phyloP scores from a whole-genome alignment of 1,140 invertebrate species.

The Papilio polyxenes region DNA sequence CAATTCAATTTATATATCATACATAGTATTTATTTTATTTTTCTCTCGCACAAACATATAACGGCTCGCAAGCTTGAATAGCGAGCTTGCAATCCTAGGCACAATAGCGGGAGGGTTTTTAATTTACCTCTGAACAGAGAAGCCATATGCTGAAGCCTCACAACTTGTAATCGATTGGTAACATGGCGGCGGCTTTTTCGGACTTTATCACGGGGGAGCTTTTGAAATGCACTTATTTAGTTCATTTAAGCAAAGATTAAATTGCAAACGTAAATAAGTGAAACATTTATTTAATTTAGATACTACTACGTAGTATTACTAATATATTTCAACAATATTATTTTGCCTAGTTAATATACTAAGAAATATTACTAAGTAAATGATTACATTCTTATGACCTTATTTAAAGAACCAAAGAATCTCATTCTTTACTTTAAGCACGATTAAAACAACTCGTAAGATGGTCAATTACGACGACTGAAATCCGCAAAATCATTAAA shows the following conservation, averaged over 20 bases:
- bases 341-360: no score
- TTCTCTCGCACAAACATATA: not conserved
- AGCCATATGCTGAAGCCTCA: constrained; percentile 64
- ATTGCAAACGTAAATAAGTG: not conserved
- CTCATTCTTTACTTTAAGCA: no score
- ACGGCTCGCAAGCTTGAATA: constrained; percentile 44
- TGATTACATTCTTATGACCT: no score
- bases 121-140: constrained; percentile 63
- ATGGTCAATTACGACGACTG: no score
- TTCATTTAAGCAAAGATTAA: not conserved
- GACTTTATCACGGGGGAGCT: constrained; percentile 42
- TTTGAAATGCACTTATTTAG: constrained; percentile 30
- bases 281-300: not conserved
- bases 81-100: constrained; percentile 46
- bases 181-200: constrained; percentile 47
- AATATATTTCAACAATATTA: no score
- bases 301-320: no score
- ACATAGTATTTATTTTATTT: not conserved
- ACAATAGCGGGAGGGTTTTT: constrained; percentile 57
- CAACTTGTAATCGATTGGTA: constrained; percentile 57
- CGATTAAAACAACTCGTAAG: no score
- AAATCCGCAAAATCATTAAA: no score
- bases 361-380: no score
- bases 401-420: no score
- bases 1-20: not conserved